Conservation (phyloP, 2,113 vertebrate species). For the Sigmodon hispidus region DNA sequence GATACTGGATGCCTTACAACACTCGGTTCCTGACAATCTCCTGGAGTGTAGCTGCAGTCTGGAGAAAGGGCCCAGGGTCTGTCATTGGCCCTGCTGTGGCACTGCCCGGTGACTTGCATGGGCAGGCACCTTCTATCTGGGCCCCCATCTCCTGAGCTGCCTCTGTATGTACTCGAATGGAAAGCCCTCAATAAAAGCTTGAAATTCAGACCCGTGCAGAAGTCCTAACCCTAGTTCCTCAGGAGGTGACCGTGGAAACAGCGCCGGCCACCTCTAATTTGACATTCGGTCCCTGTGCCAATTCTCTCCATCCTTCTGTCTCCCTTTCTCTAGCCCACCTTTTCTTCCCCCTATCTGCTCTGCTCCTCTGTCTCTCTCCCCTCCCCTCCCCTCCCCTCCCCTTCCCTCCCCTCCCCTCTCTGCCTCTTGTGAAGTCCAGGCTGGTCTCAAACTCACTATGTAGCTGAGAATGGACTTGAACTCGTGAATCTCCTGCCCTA, state of each 20-base stretch:
- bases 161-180: background rate
- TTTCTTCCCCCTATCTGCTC: too few relatives aligned
- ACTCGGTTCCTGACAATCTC: background rate
- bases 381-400: too few relatives aligned
- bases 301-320: too few relatives aligned
- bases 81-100: background rate
- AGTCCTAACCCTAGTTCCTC: background rate
- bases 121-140: background rate
- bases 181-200: background rate
- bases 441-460: background rate
- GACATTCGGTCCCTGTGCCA: background rate
- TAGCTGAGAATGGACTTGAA: too few relatives aligned
- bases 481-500: background rate
- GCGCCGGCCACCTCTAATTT: background rate
- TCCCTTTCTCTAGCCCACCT: too few relatives aligned
- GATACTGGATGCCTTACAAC: fast-evolving
- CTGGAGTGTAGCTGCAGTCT: background rate
- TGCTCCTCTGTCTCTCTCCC: too few relatives aligned
- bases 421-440: background rate
- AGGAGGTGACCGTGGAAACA: background rate
- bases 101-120: background rate
- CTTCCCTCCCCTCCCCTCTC: too few relatives aligned
- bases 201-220: background rate
- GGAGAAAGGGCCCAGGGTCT: background rate
- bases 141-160: background rate